Conservation (phyloP, 53 echinoderm and acorn worm species). For the Stichopus horrens region DNA sequence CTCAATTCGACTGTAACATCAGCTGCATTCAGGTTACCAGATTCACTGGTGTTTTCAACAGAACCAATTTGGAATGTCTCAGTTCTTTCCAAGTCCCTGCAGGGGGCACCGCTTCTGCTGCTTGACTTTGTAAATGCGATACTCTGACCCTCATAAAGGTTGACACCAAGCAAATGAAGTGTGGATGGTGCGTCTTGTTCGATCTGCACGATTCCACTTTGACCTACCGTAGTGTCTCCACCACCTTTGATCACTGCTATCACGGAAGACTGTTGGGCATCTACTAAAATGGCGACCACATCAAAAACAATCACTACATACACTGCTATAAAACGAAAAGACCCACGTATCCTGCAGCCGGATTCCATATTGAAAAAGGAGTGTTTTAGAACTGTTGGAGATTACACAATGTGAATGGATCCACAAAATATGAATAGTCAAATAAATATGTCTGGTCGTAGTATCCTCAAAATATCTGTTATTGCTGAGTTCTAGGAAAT, state of each 20-base stretch:
- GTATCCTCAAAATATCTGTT: not conserved
- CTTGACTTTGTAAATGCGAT: slow-evolving; percentile 53
- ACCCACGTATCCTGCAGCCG: slow-evolving; percentile 20
- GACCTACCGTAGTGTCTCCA: slow-evolving; percentile 47
- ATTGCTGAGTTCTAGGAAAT: not conserved
- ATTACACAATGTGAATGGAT: not conserved
- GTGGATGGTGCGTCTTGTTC: slow-evolving; percentile 41
- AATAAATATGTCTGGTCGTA: not conserved
- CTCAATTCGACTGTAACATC: not conserved
- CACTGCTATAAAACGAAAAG: not conserved
- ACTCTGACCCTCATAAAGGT: slow-evolving; percentile 43
- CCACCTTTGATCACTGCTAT: slow-evolving; percentile 50
- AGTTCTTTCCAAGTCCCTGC: slow-evolving; percentile 50
- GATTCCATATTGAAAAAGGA: slow-evolving; percentile 9
- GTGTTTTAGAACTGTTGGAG: not conserved
- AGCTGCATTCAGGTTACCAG: not conserved
- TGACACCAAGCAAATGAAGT: slow-evolving; percentile 53
- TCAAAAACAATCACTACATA: not conserved
- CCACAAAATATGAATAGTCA: not conserved
- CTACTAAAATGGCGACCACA: not conserved
- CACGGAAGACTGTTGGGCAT: slow-evolving; percentile 37
- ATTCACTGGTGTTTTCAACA: not conserved
- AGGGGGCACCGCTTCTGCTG: slow-evolving; percentile 39
- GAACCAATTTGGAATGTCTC: slow-evolving; percentile 17
- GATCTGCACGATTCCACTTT: slow-evolving; percentile 47